Base-by-base conservation (phyloP, 2,888 invertebrate species). In the Shargacucullia verbasci region DNA sequence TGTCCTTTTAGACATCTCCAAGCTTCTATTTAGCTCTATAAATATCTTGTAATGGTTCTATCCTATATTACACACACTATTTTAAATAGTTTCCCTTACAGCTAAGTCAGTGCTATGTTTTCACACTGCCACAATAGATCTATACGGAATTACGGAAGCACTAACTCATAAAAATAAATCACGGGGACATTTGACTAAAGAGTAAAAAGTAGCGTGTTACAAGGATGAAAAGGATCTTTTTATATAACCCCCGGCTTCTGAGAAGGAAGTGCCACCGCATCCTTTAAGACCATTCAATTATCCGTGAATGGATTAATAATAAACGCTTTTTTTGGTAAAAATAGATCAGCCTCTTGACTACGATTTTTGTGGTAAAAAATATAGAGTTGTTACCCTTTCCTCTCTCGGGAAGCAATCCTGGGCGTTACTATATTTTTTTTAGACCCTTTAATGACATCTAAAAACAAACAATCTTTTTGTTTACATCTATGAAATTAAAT, bases 261-360 rank as follows among this genome's bases (percentile, higher is more conserved):
- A 84, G 85, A 87, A 87, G 87, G 88, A 88, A 87, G 81, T 82
- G 72, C 64, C 70, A 71, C 74, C 68, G 58, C 71, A 63, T 64
- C 69, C 65, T 72, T 76, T 75, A 55, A 69, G 66, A 62, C 50
- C 47, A 44, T 47, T 60, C 70, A 71, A 73, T 73, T 75, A 71
- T 56, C 64, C 59, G 72, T 73, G 62, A 72, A 73, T 52, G 58
- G 53, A 70, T 75, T 59, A 64, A 60, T 62, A 57, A 59, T 66
- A 38, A 12, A 64, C 20, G 47, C 27, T 57, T 50, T 67, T 65
- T 60, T 48, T 12, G 10, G 29, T 31, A 31, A 48, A 63, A 61
- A 64, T 48, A 58, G 40, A 35, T 13, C 8, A 45, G 7, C 31
- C 44, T 58, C 70, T 69, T 58, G 47, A 58, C 37, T 14, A 38